Evolutionary conservation across 2,113 vertebrate genomes (phyloP).

Genomic region (Nyctereutes procyonoides): DNA sequence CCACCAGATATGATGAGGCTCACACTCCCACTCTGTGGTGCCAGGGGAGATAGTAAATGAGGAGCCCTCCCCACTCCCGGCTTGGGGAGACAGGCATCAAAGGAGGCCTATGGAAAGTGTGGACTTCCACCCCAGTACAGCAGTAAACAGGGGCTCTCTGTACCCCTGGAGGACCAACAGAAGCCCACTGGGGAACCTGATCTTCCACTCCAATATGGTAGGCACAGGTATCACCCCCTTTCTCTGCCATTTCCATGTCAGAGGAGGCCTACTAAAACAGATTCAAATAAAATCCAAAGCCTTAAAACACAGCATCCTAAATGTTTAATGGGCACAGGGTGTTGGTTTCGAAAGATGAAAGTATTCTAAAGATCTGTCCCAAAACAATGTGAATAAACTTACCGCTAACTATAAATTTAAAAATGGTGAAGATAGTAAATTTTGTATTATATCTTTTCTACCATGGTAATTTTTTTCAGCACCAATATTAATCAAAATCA

Average conservation of each 20-base stretch:
- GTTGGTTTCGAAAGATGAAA: not conserved
- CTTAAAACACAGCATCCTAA: not conserved
- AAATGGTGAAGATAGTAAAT: not conserved
- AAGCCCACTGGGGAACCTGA: not conserved
- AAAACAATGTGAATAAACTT: not conserved
- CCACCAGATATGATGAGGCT: not conserved
- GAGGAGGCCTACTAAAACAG: not conserved
- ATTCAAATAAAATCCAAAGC: not conserved
- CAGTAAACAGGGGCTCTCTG: not conserved
- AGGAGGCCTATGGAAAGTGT: not conserved
- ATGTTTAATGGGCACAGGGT: not conserved
- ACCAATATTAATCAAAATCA: not conserved
- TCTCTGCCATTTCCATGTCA: not conserved
- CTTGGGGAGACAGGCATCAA: not conserved
- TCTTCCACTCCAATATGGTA: not conserved
- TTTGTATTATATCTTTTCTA: not conserved
- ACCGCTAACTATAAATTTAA: not conserved
- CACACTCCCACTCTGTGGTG: not conserved
- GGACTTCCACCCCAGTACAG: not conserved
- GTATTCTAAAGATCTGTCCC: not conserved
- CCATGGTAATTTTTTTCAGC: not conserved
- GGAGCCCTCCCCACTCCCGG: not conserved
- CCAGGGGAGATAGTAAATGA: not conserved
- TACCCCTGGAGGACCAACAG: too few species aligned
- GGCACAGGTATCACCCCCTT: too few species aligned